Conservation (phyloP, 2,888 invertebrate species). For the Andrena minutula region DNA sequence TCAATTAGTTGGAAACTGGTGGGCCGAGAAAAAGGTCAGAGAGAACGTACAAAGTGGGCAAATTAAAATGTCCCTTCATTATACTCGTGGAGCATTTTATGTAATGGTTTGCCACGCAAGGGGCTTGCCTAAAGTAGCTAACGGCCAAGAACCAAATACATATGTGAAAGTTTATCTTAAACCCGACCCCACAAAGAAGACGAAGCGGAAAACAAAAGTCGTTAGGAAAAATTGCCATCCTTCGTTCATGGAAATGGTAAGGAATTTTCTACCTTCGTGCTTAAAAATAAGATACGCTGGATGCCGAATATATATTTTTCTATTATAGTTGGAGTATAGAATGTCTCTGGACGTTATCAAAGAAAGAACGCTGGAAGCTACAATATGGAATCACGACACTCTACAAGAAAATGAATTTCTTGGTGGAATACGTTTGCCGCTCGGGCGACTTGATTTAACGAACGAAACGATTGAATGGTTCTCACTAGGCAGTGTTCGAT, state of each 20-base stretch:
- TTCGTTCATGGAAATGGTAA: conserved; percentile 98
- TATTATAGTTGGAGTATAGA: conserved; percentile 92
- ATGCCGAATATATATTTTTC: conserved; percentile 65
- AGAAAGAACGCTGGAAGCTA: conserved; percentile 93
- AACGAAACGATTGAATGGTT: conserved; percentile 95
- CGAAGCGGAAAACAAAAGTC: conserved; percentile 98
- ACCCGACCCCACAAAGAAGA: conserved; percentile 96
- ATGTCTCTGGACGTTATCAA: conserved; percentile 92
- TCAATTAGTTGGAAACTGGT: conserved; percentile 82
- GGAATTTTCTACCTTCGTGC: conserved; percentile 10
- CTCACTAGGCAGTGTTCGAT: conserved; percentile 83
- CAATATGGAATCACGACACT: conserved; percentile 97
- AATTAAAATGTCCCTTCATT: conserved; percentile 92
- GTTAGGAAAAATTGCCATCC: conserved; percentile 97
- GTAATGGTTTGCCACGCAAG: conserved; percentile 97
- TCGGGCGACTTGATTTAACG: conserved; percentile 90
- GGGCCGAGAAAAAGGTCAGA: conserved; percentile 81
- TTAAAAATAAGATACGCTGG: conserved; percentile 3
- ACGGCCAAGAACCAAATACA: conserved; percentile 94
- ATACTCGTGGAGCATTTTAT: conserved; percentile 90
- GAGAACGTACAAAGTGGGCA: conserved; percentile 88
- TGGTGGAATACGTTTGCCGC: conserved; percentile 94
- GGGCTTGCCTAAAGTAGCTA: conserved; percentile 92
- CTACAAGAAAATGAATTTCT: conserved; percentile 97
- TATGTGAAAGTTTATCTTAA: conserved; percentile 97